Evolutionary conservation across 2,113 vertebrate species (phyloP).

Genomic region (Alligator sinensis): DNA sequence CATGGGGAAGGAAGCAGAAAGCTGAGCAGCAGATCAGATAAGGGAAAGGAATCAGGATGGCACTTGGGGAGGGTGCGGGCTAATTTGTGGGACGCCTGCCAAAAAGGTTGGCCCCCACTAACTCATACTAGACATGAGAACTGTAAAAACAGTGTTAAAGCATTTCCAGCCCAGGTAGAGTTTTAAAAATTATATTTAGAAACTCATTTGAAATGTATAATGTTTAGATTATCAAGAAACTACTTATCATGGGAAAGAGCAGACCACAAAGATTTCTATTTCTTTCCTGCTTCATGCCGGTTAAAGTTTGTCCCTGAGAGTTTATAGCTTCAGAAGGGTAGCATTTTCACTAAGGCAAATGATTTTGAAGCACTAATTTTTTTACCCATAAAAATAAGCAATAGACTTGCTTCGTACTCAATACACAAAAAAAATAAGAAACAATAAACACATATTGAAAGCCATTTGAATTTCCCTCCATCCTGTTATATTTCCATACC

Average conservation of each 20-base stretch:
- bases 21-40: too few species aligned
- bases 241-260: fast-evolving
- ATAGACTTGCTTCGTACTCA: background rate
- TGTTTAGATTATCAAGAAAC: background rate
- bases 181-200: background rate
- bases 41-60: too few species aligned
- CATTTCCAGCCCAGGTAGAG: background rate
- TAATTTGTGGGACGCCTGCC: background rate
- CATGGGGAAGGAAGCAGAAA: too few species aligned
- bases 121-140: background rate
- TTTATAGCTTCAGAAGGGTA: background rate
- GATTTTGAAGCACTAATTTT: background rate
- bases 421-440: background rate
- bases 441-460: background rate
- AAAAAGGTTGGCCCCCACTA: background rate
- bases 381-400: background rate
- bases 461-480: background rate
- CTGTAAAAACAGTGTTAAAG: background rate
- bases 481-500: background rate
- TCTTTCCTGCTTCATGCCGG: background rate
- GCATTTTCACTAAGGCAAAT: background rate
- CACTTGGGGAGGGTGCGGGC: too few species aligned
- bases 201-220: background rate
- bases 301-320: background rate
- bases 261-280: background rate